These are phyloP conservation scores for Aleiodes sp. DNA, from an alignment of 1,140 invertebrate genomes.

Conservation along the genomic window DNA sequence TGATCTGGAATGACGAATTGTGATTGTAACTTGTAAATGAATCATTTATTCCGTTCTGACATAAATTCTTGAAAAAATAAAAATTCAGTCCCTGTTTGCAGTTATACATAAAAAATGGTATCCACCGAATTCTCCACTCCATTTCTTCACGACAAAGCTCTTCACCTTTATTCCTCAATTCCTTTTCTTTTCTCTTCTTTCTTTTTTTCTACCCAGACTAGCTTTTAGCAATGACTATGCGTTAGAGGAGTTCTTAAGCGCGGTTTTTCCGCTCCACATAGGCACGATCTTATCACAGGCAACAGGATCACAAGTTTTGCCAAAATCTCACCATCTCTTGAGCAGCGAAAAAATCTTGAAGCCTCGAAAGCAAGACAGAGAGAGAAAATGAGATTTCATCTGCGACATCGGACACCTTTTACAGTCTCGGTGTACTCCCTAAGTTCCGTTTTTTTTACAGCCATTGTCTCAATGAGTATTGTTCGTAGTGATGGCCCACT, in stretches of 20 bases:
- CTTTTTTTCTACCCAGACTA: background rate
- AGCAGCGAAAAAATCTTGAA: background rate
- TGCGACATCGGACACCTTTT: conserved; percentile 10
- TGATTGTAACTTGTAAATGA: too few species aligned
- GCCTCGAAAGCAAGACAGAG: too few species aligned
- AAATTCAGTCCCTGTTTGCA: too few species aligned
- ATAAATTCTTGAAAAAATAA: too few species aligned
- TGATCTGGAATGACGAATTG: too few species aligned
- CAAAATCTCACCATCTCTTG: conserved; percentile 12
- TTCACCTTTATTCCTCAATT: too few species aligned
- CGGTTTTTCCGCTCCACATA: conserved; percentile 18
- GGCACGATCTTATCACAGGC: background rate
- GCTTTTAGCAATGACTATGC: conserved; percentile 13
- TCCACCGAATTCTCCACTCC: background rate
- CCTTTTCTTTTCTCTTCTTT: background rate
- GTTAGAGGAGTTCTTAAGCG: background rate
- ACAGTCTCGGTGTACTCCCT: background rate
- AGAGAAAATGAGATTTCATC: background rate
- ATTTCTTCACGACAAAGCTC: background rate
- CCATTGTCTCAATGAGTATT: conserved; percentile 14
- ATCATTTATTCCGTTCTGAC: too few species aligned
- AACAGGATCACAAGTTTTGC: background rate
- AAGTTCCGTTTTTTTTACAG: background rate
- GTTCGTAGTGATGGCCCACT: background rate
- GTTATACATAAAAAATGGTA: too few species aligned